These are phyloP conservation scores for Lepus townsendii DNA, from an alignment of 2,797 vertebrate species.

Conservation along the genomic window DNA sequence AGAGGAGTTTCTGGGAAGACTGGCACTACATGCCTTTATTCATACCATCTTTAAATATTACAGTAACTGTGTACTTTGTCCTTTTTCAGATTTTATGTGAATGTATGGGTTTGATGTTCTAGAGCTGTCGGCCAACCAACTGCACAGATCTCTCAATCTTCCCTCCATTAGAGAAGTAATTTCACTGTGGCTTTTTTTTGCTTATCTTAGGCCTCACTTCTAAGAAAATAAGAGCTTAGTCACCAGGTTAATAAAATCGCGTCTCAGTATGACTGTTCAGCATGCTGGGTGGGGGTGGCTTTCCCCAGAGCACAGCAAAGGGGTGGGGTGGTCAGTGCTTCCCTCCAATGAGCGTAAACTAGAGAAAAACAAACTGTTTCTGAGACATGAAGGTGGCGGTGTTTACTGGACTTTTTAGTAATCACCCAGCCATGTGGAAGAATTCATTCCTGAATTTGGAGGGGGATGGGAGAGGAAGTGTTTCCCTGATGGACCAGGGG, in stretches of 20 bases:
- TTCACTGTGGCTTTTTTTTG: slow-evolving; percentile 45
- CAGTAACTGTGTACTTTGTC: neutral
- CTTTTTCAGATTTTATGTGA: neutral
- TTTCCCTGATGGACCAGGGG: neutral
- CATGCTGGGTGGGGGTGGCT: neutral
- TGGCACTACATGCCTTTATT: neutral
- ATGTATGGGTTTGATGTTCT: neutral
- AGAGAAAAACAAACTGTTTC: neutral
- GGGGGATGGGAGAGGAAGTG: neutral
- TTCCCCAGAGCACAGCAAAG: neutral
- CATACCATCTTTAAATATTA: neutral
- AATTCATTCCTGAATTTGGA: neutral
- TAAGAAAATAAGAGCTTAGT: slow-evolving; percentile 57
- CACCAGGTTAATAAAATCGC: neutral
- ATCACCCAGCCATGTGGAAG: neutral
- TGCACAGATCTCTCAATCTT: neutral
- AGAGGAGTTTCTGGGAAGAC: neutral
- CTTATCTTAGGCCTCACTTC: slow-evolving; percentile 44
- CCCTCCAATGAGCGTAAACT: rapidly evolving
- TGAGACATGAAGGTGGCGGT: neutral
- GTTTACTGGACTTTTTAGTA: neutral
- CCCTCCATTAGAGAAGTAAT: slow-evolving; percentile 3
- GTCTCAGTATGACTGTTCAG: neutral
- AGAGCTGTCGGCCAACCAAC: neutral
- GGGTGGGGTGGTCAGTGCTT: neutral